Evolutionary conservation across 23 tunicate genomes (phyloP).

Genomic region (Styela clava): DNA sequence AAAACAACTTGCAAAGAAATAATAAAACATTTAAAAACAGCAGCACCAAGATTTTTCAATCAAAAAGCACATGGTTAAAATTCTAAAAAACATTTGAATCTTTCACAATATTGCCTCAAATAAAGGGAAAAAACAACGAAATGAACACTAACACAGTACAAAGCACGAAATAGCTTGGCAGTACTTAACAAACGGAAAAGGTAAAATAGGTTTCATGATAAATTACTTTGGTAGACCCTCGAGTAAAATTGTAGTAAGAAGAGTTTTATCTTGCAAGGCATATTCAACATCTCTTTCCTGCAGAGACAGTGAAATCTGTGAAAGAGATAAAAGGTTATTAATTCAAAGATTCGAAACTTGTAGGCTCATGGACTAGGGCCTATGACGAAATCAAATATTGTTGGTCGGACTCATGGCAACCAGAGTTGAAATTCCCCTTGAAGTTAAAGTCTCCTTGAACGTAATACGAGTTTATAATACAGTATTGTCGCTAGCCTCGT

Average conservation of each 20-base stretch:
- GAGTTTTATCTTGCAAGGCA: constrained; percentile 63
- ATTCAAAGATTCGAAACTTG: neutral
- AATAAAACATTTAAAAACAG: too few relatives aligned
- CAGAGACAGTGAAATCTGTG: constrained; percentile 46
- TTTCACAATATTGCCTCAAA: too few relatives aligned
- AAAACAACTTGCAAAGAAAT: too few relatives aligned
- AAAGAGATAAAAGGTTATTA: neutral
- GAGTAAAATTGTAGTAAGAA: constrained; percentile 53
- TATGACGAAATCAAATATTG: too few relatives aligned
- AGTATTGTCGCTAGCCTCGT: too few relatives aligned
- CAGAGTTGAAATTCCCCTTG: too few relatives aligned
- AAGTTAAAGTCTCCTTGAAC: too few relatives aligned
- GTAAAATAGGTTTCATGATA: neutral
- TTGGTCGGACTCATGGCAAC: too few relatives aligned
- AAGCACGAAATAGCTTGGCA: neutral
- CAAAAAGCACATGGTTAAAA: neutral
- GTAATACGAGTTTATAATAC: too few relatives aligned
- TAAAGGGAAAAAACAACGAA: neutral
- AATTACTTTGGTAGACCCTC: constrained; percentile 13
- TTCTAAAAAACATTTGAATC: too few relatives aligned
- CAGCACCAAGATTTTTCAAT: neutral
- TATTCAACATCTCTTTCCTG: constrained; percentile 78
- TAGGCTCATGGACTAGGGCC: neutral
- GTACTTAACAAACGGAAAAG: neutral
- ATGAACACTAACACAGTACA: neutral